Evolutionary conservation across 2,888 invertebrate species (phyloP).

Genomic region (Cryptus viduatorius): DNA sequence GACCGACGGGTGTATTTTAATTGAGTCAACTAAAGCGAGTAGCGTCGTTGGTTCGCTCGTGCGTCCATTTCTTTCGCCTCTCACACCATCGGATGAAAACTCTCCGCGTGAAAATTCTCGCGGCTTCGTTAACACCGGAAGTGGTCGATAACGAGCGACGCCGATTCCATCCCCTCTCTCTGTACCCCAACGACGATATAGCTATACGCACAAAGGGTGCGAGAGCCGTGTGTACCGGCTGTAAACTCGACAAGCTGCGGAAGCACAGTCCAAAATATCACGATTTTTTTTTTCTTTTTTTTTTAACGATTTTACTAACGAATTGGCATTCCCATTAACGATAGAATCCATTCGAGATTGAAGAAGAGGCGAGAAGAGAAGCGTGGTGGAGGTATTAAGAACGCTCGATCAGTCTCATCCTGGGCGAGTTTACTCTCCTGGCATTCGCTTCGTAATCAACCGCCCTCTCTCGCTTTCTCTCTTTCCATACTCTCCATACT

Average conservation of each 20-base stretch:
- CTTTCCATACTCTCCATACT: slow-evolving; percentile 4
- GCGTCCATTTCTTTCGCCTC: slow-evolving; percentile 28
- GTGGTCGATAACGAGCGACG: slow-evolving; percentile 65
- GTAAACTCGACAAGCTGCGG: background rate
- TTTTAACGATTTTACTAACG: slow-evolving; percentile 38
- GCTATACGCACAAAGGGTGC: background rate
- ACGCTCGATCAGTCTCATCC: slow-evolving; percentile 61
- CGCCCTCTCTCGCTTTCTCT: background rate
- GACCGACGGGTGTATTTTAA: slow-evolving; percentile 57
- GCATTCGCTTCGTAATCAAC: slow-evolving; percentile 31
- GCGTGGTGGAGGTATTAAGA: slow-evolving; percentile 44
- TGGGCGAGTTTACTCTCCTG: background rate
- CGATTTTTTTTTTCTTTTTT: background rate
- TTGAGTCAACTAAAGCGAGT: slow-evolving; percentile 57
- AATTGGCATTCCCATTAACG: slow-evolving; percentile 55
- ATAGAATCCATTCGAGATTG: slow-evolving; percentile 43
- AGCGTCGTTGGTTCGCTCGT: slow-evolving; percentile 26
- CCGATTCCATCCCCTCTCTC: slow-evolving; percentile 23
- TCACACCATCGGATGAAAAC: slow-evolving; percentile 37
- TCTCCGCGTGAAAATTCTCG: slow-evolving; percentile 53
- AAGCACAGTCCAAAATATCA: background rate
- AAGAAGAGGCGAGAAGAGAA: slow-evolving; percentile 12
- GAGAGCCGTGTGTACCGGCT: no score
- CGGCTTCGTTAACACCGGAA: slow-evolving; percentile 65
- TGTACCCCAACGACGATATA: slow-evolving; percentile 11